Evolutionary conservation across 2,888 invertebrate genomes (phyloP), one percentile per base, ranked within the genome.

Genomic region (Athrips mouffetella): DNA sequence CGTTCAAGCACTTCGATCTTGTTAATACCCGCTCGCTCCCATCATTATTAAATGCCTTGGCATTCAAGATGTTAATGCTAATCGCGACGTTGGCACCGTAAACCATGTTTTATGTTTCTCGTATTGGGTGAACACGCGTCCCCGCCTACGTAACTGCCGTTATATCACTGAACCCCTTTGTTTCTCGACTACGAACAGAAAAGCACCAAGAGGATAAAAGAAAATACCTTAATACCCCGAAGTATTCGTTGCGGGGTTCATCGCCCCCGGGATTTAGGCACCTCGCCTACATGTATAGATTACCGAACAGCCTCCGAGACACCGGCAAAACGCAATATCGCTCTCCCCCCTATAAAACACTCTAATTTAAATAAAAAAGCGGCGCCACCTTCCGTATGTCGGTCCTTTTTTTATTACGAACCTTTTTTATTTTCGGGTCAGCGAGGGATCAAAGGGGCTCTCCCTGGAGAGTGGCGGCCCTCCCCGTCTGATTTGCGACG

Each of bases 361-460:
- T 88, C 87, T 85, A 88, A 87, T 88, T 88, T 88, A 88, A 88
- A 88, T 87, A 88, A 87, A 88, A 88, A 88, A 87, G 85, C 85
- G 83, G 81, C 87, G 84, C 85, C 85, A 87, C 87, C 86, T 86
- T 87, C 85, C 87, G 87, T 88, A 87, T 87, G 87, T 87, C 84
- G 85, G 85, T 80, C 81, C 83, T 81, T 86, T 81, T 52, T 88
- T 86, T 86, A 86, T 86, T 87, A 85, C 78, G 84, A 80, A 82
- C 87, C 86, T 87, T 88, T 87, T 88, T 88, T 87, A 87, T 86
- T 87, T 84, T 86, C 82, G 88, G 88, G 88, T 88, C 88, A 87
- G 86, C 86, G 77, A 70, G 84, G 85, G 88, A 87, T 88, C 88
- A 88, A 88, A 88, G 83, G 81, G 80, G 80, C 77, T 79, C 83